Evolutionary conservation across 2,797 vertebrate genomes (phyloP).

Genomic region (Tiaroga cobitis): DNA sequence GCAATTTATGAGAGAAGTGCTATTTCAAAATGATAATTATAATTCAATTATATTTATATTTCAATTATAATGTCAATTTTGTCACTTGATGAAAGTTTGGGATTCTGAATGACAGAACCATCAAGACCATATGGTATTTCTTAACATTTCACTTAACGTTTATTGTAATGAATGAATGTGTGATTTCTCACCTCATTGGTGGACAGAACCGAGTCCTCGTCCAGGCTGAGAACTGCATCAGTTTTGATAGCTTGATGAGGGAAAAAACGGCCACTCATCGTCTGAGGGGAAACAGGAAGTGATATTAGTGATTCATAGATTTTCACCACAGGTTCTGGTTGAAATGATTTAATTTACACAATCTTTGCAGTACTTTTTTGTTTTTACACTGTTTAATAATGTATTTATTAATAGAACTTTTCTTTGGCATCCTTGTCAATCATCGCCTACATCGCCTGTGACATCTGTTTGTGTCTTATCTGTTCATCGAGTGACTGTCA

Average conservation of each 20-base stretch:
- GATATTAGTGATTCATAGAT: background rate
- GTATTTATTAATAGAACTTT: background rate
- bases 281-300: constrained; percentile 65
- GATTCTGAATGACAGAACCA: background rate
- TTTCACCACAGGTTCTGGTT: background rate
- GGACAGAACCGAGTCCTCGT: constrained; percentile 83
- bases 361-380: background rate
- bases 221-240: constrained; percentile 82
- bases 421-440: constrained; percentile 4
- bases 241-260: constrained; percentile 76
- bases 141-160: background rate
- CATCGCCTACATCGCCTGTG: constrained; percentile 1
- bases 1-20: background rate
- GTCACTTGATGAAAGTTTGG: background rate
- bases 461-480: constrained; percentile 40
- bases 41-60: background rate
- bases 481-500: constrained; percentile 30
- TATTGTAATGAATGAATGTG: background rate
- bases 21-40: background rate
- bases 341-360: background rate
- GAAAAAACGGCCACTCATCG: constrained; percentile 82
- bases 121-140: background rate
- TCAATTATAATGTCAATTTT: background rate
- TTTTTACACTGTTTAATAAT: background rate
- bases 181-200: constrained; percentile 80